Evolutionary conservation across 2,797 vertebrate genomes (phyloP).

Genomic region (Rhinichthys osculus): DNA sequence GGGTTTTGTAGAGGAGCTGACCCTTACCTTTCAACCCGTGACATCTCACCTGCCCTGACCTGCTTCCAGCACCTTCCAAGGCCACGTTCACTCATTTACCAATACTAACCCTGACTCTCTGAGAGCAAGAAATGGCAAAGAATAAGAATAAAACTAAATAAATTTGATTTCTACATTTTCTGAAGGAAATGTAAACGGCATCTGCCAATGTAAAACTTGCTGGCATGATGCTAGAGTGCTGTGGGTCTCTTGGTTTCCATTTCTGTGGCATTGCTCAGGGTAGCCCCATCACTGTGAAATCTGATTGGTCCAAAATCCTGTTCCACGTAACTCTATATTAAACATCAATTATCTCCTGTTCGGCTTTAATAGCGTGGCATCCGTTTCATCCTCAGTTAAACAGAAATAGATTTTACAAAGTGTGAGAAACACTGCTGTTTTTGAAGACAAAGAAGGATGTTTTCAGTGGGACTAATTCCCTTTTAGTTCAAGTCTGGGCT

Average conservation of each 20-base stretch:
- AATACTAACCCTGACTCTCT: background rate
- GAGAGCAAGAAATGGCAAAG: background rate
- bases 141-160: background rate
- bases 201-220: background rate
- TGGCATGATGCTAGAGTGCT: background rate
- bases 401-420: background rate
- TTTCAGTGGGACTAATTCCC: slow-evolving; percentile 81
- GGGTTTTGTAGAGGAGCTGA: slow-evolving; percentile 59
- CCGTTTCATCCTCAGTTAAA: background rate
- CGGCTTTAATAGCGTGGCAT: background rate
- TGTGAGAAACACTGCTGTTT: slow-evolving; percentile 21
- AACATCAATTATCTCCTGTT: background rate
- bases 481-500: slow-evolving; percentile 87
- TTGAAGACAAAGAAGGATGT: slow-evolving; percentile 64
- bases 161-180: background rate
- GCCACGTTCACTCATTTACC: slow-evolving; percentile 50
- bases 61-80: slow-evolving; percentile 37
- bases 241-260: background rate
- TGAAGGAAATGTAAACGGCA: background rate
- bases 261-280: background rate
- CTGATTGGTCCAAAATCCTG: background rate
- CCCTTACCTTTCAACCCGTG: slow-evolving; percentile 61
- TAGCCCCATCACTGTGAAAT: background rate
- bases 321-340: background rate
- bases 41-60: slow-evolving; percentile 43